Percentiles rank a stretch among this genome's conserved stretches.
Evolutionary conservation across 2,797 vertebrate species (phyloP).

Genomic region (Spheniscus humboldti): DNA sequence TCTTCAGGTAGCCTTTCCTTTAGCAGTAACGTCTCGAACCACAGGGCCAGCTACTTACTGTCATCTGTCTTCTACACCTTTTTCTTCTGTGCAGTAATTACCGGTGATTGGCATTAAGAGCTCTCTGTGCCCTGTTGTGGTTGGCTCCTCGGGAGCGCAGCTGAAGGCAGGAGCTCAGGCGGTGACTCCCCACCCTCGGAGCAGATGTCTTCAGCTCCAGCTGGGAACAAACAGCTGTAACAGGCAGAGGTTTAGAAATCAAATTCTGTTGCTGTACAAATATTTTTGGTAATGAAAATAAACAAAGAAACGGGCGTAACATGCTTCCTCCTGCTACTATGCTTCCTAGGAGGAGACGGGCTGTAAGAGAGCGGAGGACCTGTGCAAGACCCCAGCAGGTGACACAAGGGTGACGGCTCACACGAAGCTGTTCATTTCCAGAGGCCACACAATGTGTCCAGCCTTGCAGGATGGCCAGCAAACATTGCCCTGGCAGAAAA

Average conservation of each 20-base stretch:
- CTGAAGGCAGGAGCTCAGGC: background rate
- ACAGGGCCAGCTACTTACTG: background rate
- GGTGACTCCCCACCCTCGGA: background rate
- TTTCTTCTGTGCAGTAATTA: accelerated
- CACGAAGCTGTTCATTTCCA: background rate
- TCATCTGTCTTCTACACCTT: background rate
- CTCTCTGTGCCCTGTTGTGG: accelerated
- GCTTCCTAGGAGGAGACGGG: background rate
- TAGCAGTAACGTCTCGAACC: background rate
- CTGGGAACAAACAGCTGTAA: slow-evolving; percentile 40
- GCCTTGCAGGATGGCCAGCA: background rate
- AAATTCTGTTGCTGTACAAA: background rate
- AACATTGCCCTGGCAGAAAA: background rate
- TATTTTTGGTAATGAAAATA: slow-evolving; percentile 11
- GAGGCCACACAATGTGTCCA: background rate
- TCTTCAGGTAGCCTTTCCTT: background rate
- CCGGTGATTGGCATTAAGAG: accelerated
- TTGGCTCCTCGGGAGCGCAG: background rate
- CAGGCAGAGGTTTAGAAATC: background rate
- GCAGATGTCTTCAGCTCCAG: background rate
- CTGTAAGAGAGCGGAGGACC: background rate
- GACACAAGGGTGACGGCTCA: background rate
- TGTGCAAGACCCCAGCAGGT: accelerated
- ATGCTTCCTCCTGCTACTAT: background rate
- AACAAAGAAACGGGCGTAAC: background rate